Conservation (phyloP, 2,797 vertebrate species). For the Paguma larvata region DNA sequence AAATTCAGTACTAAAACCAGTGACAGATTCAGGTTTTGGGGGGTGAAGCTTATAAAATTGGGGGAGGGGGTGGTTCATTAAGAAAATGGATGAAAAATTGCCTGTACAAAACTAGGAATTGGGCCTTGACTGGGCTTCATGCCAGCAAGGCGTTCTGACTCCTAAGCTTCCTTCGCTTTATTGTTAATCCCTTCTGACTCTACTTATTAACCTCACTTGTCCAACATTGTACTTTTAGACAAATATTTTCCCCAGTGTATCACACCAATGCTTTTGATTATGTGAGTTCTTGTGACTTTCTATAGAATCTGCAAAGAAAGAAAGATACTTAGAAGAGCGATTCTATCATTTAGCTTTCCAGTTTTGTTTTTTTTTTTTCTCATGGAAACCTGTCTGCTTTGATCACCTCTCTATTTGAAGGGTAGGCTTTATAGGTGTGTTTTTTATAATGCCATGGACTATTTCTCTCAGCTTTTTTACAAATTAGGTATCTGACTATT, state of each 20-base stretch:
- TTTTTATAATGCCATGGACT: neutral
- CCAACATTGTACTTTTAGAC: neutral
- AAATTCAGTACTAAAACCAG: neutral
- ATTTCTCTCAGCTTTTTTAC: neutral
- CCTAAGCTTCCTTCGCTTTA: neutral
- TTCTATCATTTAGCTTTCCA: neutral
- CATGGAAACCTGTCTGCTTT: neutral
- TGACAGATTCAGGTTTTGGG: neutral
- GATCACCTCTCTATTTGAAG: slow-evolving; percentile 2
- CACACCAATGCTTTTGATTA: slow-evolving; percentile 23
- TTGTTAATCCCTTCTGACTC: neutral
- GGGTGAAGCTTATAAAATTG: neutral
- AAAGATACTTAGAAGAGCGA: neutral
- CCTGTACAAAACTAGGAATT: neutral
- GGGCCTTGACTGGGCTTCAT: neutral
- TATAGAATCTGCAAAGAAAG: neutral
- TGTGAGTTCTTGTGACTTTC: neutral
- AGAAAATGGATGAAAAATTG: neutral
- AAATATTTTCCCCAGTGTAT: slow-evolving; percentile 1
- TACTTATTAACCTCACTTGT: neutral
- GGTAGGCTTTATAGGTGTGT: neutral
- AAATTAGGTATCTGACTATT: neutral
- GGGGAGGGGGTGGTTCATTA: neutral
- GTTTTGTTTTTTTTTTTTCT: neutral
- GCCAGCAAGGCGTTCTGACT: neutral